Evolutionary conservation across 2,113 vertebrate genomes (phyloP).

Genomic region (Hydrochoerus hydrochaeris): DNA sequence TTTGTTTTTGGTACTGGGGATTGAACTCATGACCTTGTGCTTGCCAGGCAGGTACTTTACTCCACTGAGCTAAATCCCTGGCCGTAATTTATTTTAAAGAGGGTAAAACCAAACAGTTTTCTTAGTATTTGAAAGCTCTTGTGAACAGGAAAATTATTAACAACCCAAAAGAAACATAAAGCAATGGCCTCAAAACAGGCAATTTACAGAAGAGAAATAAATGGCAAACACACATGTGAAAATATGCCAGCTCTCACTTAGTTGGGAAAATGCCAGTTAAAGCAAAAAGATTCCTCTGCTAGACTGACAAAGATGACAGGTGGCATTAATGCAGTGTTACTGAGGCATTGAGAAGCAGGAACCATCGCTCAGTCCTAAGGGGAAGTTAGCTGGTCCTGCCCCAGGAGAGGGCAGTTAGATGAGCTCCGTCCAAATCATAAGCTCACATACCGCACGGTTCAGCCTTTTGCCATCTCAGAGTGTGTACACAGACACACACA

Average conservation of each 20-base stretch:
- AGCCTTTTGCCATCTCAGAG: not conserved
- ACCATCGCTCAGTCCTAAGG: accelerated
- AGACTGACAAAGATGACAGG: not conserved
- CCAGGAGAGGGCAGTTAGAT: not conserved
- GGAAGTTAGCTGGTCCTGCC: accelerated
- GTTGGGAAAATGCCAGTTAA: not conserved
- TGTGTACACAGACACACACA: not conserved
- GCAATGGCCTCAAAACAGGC: not conserved
- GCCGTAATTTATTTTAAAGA: too few relatives aligned
- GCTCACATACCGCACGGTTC: not conserved
- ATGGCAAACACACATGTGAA: not conserved
- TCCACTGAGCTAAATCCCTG: too few relatives aligned
- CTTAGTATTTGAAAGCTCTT: not conserved
- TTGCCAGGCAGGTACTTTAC: too few relatives aligned
- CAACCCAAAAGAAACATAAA: slow-evolving; percentile 19
- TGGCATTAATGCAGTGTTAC: not conserved
- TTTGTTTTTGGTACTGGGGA: too few relatives aligned
- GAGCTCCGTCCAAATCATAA: not conserved
- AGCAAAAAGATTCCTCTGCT: not conserved
- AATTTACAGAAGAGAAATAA: slow-evolving; percentile 13
- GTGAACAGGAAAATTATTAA: slow-evolving; percentile 41
- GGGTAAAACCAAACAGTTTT: too few relatives aligned
- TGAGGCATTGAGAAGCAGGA: not conserved
- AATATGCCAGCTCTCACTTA: not conserved
- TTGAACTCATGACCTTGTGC: too few relatives aligned